These are phyloP conservation scores for Rhizoglyphus robini DNA, from an alignment of 1,140 invertebrate species.

Conservation along the genomic window DNA sequence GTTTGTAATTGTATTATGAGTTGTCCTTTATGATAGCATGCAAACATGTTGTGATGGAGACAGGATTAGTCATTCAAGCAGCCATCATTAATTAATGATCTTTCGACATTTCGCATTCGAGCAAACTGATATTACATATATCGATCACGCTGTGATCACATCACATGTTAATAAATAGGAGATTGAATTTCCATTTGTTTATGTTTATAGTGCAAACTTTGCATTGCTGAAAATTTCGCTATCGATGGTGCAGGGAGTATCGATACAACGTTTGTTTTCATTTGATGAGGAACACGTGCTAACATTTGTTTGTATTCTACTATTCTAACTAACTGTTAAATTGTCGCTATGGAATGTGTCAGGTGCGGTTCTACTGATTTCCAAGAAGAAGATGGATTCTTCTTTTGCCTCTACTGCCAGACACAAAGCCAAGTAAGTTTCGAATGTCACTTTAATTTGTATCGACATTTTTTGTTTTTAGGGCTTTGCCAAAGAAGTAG, in stretches of 20 bases:
- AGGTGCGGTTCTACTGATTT: constrained; percentile 7
- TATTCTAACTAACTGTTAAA: neutral
- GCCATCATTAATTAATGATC: too few species aligned
- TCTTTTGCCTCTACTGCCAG: neutral
- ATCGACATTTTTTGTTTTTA: neutral
- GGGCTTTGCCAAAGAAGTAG: constrained; percentile 15
- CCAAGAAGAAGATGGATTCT: constrained; percentile 13
- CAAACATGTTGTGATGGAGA: neutral
- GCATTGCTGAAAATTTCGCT: too few species aligned
- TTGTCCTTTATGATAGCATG: neutral
- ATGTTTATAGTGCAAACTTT: too few species aligned
- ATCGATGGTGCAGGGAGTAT: too few species aligned
- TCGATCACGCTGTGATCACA: too few species aligned
- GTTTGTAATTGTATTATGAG: too few species aligned
- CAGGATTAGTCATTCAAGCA: neutral
- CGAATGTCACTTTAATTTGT: neutral
- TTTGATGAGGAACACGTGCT: too few species aligned
- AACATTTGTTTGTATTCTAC: neutral
- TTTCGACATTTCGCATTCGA: too few species aligned
- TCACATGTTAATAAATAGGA: too few species aligned
- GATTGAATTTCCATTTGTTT: too few species aligned
- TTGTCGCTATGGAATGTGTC: constrained; percentile 7
- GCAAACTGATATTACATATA: too few species aligned
- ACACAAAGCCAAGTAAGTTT: constrained; percentile 12
- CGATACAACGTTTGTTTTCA: too few species aligned